These are phyloP conservation scores for Stegostoma tigrinum DNA, from an alignment of 2,113 vertebrate species.

Conservation along the genomic window DNA sequence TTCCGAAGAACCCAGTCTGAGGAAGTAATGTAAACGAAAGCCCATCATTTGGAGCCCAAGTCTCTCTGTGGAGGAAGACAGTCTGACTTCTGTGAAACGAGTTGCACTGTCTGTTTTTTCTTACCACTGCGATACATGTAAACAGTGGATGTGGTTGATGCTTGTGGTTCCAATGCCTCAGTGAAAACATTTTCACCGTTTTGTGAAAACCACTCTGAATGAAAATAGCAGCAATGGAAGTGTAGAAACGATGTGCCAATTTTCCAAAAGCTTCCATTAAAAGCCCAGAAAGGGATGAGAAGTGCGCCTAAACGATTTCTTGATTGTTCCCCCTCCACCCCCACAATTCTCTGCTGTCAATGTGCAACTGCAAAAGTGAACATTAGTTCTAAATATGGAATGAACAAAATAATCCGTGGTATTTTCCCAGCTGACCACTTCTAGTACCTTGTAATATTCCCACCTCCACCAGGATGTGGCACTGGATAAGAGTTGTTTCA, in stretches of 20 bases:
- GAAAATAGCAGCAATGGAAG: conserved; percentile 4
- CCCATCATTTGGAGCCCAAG: neutral
- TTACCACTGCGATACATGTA: neutral
- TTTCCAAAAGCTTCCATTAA: neutral
- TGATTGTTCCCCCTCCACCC: neutral
- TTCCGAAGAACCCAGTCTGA: neutral
- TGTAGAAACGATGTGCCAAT: neutral
- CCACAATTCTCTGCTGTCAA: neutral
- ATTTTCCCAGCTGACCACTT: neutral
- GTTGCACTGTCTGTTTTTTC: conserved; percentile 21
- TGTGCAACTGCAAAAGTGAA: neutral
- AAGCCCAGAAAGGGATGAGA: neutral
- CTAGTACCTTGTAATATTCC: too few species aligned
- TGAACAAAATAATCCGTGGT: neutral
- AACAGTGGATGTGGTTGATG: conserved; percentile 10
- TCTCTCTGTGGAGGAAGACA: neutral
- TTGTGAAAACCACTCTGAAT: neutral
- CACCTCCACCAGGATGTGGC: too few species aligned
- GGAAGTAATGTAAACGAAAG: neutral
- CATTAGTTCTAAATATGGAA: neutral
- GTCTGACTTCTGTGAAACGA: neutral
- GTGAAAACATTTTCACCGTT: neutral
- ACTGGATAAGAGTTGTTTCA: too few species aligned
- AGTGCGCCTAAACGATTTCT: neutral
- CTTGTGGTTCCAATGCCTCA: conserved; percentile 9